Percentiles rank a stretch among this genome's conserved stretches.
Evolutionary conservation across 1,140 invertebrate genomes (phyloP).

Genomic region (Drosophila ironensis): DNA sequence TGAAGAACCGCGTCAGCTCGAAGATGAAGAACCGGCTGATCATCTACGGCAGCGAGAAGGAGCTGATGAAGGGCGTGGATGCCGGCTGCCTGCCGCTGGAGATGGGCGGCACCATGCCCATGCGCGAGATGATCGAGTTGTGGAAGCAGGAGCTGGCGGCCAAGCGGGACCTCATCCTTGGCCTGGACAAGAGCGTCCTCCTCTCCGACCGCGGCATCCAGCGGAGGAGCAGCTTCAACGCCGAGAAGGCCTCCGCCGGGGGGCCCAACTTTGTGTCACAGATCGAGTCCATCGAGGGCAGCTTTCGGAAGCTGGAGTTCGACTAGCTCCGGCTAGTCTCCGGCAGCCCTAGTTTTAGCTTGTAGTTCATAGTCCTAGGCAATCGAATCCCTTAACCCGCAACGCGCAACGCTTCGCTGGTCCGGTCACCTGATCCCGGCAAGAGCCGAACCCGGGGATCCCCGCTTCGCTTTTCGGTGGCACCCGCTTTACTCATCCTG

Average conservation of each 20-base stretch:
- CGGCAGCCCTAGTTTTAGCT: constrained; percentile 29
- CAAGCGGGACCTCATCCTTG: constrained; percentile 85
- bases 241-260: constrained; percentile 67
- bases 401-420: constrained; percentile 54
- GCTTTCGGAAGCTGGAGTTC: constrained; percentile 88
- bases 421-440: constrained; percentile 38
- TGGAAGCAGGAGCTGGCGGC: constrained; percentile 86
- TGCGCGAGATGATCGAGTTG: constrained; percentile 89
- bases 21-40: constrained; percentile 87
- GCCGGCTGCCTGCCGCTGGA: constrained; percentile 88
- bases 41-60: constrained; percentile 86
- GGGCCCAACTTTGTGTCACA: constrained; percentile 79
- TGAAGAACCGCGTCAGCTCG: constrained; percentile 85
- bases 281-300: constrained; percentile 84
- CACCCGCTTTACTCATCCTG: constrained; percentile 71
- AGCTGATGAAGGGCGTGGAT: constrained; percentile 85
- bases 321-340: constrained; percentile 83
- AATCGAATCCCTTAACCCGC: constrained; percentile 51
- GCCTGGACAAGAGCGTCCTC: constrained; percentile 88
- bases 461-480: constrained; percentile 67
- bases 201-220: constrained; percentile 83
- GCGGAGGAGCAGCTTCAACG: constrained; percentile 82
- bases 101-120: constrained; percentile 89
- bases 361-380: constrained; percentile 50
- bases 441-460: constrained; percentile 22